phyloP scores from a whole-genome alignment of 2,888 invertebrate genomes.

The Tethea ocularis region DNA sequence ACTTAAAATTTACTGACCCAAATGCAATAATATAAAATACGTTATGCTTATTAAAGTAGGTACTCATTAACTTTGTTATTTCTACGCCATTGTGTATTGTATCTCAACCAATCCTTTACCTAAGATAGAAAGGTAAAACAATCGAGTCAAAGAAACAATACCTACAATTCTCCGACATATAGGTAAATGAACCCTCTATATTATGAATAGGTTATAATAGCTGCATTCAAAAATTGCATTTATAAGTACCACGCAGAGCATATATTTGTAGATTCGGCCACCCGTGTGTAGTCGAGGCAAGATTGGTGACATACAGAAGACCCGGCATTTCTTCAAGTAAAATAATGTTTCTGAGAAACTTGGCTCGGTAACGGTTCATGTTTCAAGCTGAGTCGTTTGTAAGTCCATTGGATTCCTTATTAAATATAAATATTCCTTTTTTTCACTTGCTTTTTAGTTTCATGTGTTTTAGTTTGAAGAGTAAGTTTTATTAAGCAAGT shows the following conservation, averaged over 20 bases:
- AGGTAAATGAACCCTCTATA: too few relatives aligned
- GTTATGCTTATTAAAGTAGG: too few relatives aligned
- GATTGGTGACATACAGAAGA: background rate
- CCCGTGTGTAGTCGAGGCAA: background rate
- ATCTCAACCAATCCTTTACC: too few relatives aligned
- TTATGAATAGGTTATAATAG: too few relatives aligned
- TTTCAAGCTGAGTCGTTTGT: background rate
- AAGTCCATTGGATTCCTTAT: background rate
- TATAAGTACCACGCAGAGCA: background rate
- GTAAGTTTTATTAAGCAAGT: too few relatives aligned
- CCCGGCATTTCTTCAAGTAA: constrained; percentile 11
- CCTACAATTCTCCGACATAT: background rate
- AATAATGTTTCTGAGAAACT: constrained; percentile 1
- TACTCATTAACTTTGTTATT: too few relatives aligned
- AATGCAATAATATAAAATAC: too few relatives aligned
- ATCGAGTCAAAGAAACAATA: too few relatives aligned
- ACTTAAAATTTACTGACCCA: too few relatives aligned
- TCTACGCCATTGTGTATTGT: too few relatives aligned
- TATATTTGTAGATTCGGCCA: background rate
- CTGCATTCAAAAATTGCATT: background rate
- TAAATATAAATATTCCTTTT: too few relatives aligned
- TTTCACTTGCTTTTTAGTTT: background rate
- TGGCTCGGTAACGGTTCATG: background rate
- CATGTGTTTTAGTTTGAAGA: background rate
- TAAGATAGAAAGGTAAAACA: too few relatives aligned